Evolutionary conservation across 1,140 invertebrate genomes (phyloP).

Genomic region (Bombus cullumanus): DNA sequence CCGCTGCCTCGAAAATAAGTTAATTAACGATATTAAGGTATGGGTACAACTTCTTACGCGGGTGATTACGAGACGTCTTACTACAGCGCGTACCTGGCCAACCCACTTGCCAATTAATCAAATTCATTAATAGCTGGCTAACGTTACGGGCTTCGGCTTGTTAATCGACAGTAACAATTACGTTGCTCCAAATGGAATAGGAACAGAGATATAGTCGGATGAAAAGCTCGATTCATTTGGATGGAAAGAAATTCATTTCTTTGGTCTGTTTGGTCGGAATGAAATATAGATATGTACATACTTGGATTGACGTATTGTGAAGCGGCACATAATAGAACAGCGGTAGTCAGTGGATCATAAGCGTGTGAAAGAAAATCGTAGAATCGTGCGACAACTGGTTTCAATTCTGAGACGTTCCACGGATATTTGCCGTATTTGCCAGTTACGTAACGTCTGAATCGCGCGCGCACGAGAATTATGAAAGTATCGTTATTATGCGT

Average conservation of each 20-base stretch:
- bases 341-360: background rate
- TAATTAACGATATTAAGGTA: conserved; percentile 12
- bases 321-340: background rate
- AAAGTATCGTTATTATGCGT: conserved; percentile 61
- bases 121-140: conserved; percentile 7
- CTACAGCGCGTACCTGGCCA: background rate
- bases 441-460: conserved; percentile 52
- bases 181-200: background rate
- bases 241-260: too few relatives aligned
- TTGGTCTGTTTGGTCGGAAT: too few relatives aligned
- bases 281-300: too few relatives aligned
- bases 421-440: conserved; percentile 18
- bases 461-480: conserved; percentile 60
- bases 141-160: background rate
- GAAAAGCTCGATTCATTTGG: too few relatives aligned
- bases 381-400: background rate
- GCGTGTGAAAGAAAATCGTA: background rate
- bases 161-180: background rate
- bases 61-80: background rate
- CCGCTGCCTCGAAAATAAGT: background rate
- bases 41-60: background rate
- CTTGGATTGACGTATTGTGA: background rate
- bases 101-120: conserved; percentile 19
- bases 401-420: conserved; percentile 22
- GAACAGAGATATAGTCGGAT: too few relatives aligned